These are phyloP conservation scores for Corbicula japonica DNA, from an alignment of 2,888 invertebrate genomes.

Conservation along the genomic window DNA sequence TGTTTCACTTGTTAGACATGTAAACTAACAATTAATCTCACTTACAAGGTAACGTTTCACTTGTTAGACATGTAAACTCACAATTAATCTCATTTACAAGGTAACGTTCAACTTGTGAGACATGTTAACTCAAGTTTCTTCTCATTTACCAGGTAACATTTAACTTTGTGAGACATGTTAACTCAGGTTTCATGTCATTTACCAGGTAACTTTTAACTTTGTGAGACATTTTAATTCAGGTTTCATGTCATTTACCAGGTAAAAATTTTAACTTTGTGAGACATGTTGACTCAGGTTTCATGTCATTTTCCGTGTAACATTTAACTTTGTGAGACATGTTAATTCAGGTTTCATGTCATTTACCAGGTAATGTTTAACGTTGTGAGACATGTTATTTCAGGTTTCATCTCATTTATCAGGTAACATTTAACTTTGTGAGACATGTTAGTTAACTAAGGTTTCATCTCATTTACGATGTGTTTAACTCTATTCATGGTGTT, in stretches of 20 bases:
- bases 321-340: no score
- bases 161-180: slow-evolving; percentile 67
- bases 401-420: no score
- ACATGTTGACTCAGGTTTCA: no score
- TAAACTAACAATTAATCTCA: slow-evolving; percentile 80
- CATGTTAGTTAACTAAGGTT: no score
- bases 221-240: slow-evolving; percentile 79
- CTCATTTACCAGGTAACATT: slow-evolving; percentile 76
- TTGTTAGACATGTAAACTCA: slow-evolving; percentile 75
- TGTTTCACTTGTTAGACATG: slow-evolving; percentile 56
- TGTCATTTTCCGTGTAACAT: no score
- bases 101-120: slow-evolving; percentile 65
- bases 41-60: slow-evolving; percentile 74
- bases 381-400: no score
- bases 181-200: slow-evolving; percentile 81
- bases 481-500: no score
- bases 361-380: slow-evolving; percentile 71
- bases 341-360: slow-evolving; percentile 82
- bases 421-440: no score
- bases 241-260: slow-evolving; percentile 82
- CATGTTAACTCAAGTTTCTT: slow-evolving; percentile 81
- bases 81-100: slow-evolving; percentile 82
- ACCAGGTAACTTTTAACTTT: slow-evolving; percentile 72
- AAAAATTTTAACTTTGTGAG: slow-evolving; percentile 10
- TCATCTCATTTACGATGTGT: no score